Percentiles rank a stretch among this genome's conserved stretches.
These are phyloP conservation scores for Hemaris fuciformis DNA, from an alignment of 2,888 invertebrate genomes.

Conservation along the genomic window DNA sequence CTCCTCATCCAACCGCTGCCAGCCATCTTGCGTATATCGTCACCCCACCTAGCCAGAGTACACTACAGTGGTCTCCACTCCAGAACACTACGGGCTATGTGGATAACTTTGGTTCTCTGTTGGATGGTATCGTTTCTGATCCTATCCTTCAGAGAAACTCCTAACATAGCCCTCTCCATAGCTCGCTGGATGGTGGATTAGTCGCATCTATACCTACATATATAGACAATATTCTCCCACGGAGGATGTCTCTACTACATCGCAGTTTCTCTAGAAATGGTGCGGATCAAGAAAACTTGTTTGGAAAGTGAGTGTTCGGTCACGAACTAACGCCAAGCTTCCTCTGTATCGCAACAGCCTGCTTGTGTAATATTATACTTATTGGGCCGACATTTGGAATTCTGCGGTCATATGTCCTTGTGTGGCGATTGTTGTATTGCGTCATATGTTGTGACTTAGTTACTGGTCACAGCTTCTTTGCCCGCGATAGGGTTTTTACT, in stretches of 20 bases:
- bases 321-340: slow-evolving; percentile 40
- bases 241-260: slow-evolving; percentile 2
- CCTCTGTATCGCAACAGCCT: not conserved
- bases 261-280: slow-evolving; percentile 54
- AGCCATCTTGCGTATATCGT: too few relatives aligned
- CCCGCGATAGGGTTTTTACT: not conserved
- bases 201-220: too few relatives aligned
- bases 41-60: too few relatives aligned
- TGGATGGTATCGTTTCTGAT: too few relatives aligned
- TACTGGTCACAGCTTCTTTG: too few relatives aligned
- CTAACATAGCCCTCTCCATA: too few relatives aligned
- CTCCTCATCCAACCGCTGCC: too few relatives aligned
- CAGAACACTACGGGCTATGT: too few relatives aligned
- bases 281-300: slow-evolving; percentile 62
- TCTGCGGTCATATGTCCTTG: slow-evolving; percentile 9
- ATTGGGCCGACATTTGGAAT: slow-evolving; percentile 6
- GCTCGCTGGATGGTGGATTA: too few relatives aligned
- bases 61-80: too few relatives aligned
- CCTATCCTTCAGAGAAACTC: too few relatives aligned
- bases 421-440: not conserved
- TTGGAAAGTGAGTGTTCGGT: slow-evolving; percentile 59
- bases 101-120: too few relatives aligned
- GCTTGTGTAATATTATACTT: not conserved
- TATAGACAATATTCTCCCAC: not conserved
- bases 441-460: not conserved